Percentiles rank a stretch among this genome's conserved stretches.
Conservation (phyloP, 2,113 vertebrate species). For the Meleagris gallopavo region DNA sequence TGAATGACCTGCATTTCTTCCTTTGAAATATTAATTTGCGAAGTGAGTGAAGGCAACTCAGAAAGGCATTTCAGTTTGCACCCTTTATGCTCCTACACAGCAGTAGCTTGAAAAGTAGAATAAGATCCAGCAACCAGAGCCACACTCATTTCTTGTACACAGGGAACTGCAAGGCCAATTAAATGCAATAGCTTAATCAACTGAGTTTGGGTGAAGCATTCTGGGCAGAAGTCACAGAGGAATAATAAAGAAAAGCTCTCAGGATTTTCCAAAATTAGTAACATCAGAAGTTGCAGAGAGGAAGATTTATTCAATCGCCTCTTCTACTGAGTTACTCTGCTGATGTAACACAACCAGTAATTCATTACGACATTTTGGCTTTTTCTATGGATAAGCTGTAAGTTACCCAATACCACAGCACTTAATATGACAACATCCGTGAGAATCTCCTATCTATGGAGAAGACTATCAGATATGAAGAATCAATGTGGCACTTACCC, state of each 20-base stretch:
- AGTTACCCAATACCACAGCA: neutral
- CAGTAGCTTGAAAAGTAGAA: neutral
- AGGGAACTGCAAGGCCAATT: neutral
- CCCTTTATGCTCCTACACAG: neutral
- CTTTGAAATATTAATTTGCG: neutral
- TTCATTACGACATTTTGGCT: neutral
- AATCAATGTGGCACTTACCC: neutral
- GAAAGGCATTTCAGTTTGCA: neutral
- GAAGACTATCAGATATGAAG: neutral
- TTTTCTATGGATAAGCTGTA: neutral
- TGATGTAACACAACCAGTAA: neutral
- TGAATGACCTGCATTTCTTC: neutral
- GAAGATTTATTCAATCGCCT: conserved; percentile 5
- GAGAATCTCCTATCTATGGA: neutral
- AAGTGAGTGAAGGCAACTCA: neutral
- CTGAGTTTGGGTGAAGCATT: neutral
- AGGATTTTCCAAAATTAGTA: neutral
- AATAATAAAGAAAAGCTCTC: neutral
- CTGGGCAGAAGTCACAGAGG: neutral
- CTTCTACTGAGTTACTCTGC: neutral
- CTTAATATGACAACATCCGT: neutral
- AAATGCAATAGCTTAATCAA: neutral
- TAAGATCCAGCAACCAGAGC: neutral
- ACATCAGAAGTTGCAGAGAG: neutral
- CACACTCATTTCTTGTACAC: neutral